A percentile compares a stretch with the other conserved stretches of the same genome.
Evolutionary conservation across 2,113 vertebrate genomes (phyloP).

Genomic region (Carassius carassius): DNA sequence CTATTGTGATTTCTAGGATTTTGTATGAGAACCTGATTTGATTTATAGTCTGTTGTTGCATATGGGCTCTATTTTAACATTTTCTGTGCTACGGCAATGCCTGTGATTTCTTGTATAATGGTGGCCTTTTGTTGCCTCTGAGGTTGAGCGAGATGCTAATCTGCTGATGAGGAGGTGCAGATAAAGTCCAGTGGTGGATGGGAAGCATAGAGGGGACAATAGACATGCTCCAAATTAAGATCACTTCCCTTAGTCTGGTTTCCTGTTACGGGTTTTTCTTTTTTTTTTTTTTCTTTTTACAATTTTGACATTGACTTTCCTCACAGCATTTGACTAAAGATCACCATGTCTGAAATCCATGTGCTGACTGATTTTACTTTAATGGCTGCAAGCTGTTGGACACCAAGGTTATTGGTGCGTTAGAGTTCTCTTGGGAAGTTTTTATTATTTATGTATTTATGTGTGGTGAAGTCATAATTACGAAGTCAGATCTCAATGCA

Average conservation of each 20-base stretch:
- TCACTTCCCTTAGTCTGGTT: conserved; percentile 48
- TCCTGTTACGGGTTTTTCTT: conserved; percentile 50
- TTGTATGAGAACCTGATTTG: conserved; percentile 11
- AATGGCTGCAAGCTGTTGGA: not conserved
- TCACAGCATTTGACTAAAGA: conserved; percentile 46
- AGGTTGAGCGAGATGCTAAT: conserved; percentile 49
- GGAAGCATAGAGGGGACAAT: conserved; percentile 51
- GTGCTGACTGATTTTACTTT: not conserved
- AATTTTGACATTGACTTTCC: conserved; percentile 51
- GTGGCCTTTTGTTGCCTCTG: conserved; percentile 46
- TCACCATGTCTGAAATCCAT: not conserved
- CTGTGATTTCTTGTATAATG: conserved; percentile 50
- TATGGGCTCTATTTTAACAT: conserved; percentile 32
- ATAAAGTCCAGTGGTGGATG: conserved; percentile 42
- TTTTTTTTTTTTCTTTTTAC: too few relatives aligned
- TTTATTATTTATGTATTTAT: not conserved
- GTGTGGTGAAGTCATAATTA: not conserved
- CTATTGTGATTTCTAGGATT: not conserved
- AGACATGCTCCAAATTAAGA: conserved; percentile 59
- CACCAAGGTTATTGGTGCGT: not conserved
- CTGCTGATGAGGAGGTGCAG: conserved; percentile 49
- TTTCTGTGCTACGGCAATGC: conserved; percentile 41
- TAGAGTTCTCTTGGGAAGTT: not conserved
- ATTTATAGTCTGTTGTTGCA: conserved; percentile 37
- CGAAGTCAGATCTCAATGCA: not conserved